phyloP scores from a whole-genome alignment of 2,113 vertebrate genomes.

The Melanocharis versteri region DNA sequence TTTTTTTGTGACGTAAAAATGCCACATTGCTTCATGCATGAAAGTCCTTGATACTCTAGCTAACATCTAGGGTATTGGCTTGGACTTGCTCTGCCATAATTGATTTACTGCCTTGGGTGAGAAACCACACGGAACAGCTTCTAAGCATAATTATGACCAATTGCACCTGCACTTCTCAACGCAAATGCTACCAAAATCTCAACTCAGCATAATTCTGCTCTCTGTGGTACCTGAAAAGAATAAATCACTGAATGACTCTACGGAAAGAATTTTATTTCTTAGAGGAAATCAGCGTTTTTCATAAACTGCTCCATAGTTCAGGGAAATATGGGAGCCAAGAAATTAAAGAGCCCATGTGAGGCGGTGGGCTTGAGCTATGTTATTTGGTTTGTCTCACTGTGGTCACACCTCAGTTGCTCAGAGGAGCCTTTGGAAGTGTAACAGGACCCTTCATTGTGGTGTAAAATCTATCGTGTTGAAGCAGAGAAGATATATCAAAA shows the following conservation, averaged over 20 bases:
- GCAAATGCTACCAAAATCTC: slow-evolving; percentile 49
- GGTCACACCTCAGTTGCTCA: not conserved
- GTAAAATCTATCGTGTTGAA: not conserved
- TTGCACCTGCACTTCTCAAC: slow-evolving; percentile 63
- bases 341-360: not conserved
- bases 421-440: not conserved
- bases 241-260: slow-evolving; percentile 43
- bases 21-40: not conserved
- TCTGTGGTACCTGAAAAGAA: slow-evolving; percentile 35
- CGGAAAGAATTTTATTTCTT: slow-evolving; percentile 52
- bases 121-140: slow-evolving; percentile 56
- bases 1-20: not conserved
- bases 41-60: slow-evolving; percentile 37
- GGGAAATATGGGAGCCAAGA: not conserved
- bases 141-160: slow-evolving; percentile 65
- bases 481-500: not conserved
- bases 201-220: slow-evolving; percentile 63
- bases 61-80: slow-evolving; percentile 35
- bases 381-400: not conserved
- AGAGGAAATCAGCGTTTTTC: slow-evolving; percentile 45
- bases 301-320: not conserved
- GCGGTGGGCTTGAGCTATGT: not conserved
- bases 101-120: slow-evolving; percentile 71
- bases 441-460: not conserved
- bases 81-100: slow-evolving; percentile 20